These are phyloP conservation scores for Donacobius atricapilla DNA, from an alignment of 2,113 vertebrate species.

Conservation along the genomic window DNA sequence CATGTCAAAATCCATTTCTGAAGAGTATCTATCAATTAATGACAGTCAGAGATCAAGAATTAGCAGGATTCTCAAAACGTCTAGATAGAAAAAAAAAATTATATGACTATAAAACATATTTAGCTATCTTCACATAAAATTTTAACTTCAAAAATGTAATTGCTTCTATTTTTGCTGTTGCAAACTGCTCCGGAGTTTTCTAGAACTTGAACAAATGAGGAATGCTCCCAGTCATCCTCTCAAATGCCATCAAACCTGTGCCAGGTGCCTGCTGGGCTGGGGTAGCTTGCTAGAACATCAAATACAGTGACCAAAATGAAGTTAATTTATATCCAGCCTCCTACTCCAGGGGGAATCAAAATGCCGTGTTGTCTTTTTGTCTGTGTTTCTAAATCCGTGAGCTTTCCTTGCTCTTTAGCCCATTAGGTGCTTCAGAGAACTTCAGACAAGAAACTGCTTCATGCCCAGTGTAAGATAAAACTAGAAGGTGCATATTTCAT, in stretches of 20 bases:
- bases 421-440: neutral
- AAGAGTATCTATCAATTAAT: neutral
- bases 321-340: neutral
- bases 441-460: neutral
- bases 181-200: neutral
- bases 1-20: neutral
- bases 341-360: neutral
- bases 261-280: neutral
- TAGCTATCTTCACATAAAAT: neutral
- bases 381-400: neutral
- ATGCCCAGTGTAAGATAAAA: neutral
- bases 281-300: neutral
- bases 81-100: neutral
- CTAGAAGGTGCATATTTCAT: neutral
- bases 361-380: neutral
- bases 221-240: neutral
- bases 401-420: neutral
- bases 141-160: neutral
- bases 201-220: neutral
- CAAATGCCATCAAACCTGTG: neutral
- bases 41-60: neutral
- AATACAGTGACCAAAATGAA: neutral
- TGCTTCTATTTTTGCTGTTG: neutral
- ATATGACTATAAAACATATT: neutral
- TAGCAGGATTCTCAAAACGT: neutral